Conservation (phyloP, 2,113 vertebrate species). For the Odontophorus gujanensis region DNA sequence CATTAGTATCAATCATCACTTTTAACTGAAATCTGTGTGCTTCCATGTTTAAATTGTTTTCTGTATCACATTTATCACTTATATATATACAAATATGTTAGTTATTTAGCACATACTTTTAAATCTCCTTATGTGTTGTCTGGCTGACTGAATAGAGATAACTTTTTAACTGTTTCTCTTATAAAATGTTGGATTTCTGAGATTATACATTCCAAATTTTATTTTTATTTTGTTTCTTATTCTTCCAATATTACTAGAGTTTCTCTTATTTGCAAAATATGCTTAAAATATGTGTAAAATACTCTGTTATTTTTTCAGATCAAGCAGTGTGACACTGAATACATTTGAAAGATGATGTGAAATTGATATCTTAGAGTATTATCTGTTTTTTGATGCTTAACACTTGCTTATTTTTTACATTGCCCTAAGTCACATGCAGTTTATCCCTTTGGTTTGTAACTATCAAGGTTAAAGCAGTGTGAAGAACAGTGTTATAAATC, state of each 20-base stretch:
- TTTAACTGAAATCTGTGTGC: background rate
- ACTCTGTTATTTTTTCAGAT: background rate
- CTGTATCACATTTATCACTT: background rate
- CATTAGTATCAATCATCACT: background rate
- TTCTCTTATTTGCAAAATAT: background rate
- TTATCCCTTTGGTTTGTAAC: background rate
- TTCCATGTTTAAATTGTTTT: background rate
- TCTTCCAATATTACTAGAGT: background rate
- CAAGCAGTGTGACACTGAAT: background rate
- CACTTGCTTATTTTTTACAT: background rate
- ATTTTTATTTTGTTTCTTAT: background rate
- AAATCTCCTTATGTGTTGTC: background rate
- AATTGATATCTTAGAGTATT: slow-evolving; percentile 15
- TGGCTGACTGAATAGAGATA: background rate
- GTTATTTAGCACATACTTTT: background rate
- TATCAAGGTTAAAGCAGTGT: slow-evolving; percentile 36
- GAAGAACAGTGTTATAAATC: background rate
- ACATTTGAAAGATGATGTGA: background rate
- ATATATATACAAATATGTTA: background rate
- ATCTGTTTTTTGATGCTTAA: slow-evolving; percentile 11
- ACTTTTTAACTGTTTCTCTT: background rate
- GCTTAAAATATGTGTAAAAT: background rate
- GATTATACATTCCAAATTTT: background rate
- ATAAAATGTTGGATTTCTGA: background rate
- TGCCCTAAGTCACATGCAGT: background rate